Conservation (phyloP, 53 echinoderm and acorn worm genomes). For the Antedon mediterranea region DNA sequence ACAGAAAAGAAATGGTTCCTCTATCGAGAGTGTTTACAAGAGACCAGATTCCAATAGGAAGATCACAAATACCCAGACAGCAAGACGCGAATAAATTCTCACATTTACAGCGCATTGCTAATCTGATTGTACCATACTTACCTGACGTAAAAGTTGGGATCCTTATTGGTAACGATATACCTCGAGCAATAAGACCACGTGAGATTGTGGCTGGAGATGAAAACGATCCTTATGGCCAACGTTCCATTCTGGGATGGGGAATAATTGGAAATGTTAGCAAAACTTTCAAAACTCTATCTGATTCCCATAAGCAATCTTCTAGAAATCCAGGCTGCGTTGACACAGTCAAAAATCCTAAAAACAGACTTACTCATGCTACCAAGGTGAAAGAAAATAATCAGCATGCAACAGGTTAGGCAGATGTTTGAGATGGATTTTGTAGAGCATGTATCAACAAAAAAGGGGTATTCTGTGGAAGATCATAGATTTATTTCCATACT, state of each 20-base stretch:
- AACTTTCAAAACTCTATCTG: no score
- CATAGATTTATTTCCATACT: constrained; percentile 8
- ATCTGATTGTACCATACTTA: neutral
- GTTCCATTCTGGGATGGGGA: constrained; percentile 19
- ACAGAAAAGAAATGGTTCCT: neutral
- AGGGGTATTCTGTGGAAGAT: constrained; percentile 2
- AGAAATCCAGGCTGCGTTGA: neutral
- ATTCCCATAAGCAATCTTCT: neutral
- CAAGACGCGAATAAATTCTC: neutral
- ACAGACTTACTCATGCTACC: neutral
- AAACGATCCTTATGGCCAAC: constrained; percentile 12
- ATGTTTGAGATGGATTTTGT: constrained; percentile 14
- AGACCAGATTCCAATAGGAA: neutral
- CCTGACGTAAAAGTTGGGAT: neutral
- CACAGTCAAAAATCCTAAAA: neutral
- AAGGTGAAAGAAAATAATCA: neutral
- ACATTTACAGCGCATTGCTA: neutral
- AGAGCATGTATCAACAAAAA: neutral
- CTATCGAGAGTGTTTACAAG: neutral
- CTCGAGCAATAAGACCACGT: neutral
- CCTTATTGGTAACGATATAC: neutral
- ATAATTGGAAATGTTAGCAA: constrained; percentile 13
- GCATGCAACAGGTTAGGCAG: neutral
- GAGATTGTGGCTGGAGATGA: neutral
- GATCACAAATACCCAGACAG: neutral